Conservation (phyloP, 2,888 invertebrate species). For the Spisula subtruncata region DNA sequence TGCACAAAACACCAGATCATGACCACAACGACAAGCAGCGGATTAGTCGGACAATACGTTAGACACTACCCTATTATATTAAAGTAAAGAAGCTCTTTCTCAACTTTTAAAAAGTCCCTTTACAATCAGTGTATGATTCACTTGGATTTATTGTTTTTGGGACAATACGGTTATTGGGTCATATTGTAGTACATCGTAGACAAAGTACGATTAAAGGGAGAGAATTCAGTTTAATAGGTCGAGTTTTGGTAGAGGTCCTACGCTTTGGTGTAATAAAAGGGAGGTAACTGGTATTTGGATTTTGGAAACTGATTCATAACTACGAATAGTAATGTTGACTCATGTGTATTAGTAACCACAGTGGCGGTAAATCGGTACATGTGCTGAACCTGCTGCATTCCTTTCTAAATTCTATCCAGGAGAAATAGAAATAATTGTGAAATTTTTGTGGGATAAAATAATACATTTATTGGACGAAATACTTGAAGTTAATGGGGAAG, state of each 20-base stretch:
- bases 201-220: too few relatives aligned
- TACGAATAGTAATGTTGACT: conserved; percentile 68
- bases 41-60: background rate
- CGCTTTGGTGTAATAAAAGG: background rate
- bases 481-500: conserved; percentile 40
- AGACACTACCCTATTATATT: too few relatives aligned
- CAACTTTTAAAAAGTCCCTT: too few relatives aligned
- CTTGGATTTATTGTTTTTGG: too few relatives aligned
- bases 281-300: background rate
- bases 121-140: too few relatives aligned
- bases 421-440: background rate
- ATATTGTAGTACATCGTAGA: too few relatives aligned
- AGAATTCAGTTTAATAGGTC: background rate
- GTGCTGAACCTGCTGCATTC: conserved; percentile 7
- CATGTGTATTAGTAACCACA: conserved; percentile 69
- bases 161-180: too few relatives aligned
- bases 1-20: background rate
- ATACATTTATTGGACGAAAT: background rate
- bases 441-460: background rate
- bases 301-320: conserved; percentile 57
- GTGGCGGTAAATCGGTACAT: background rate
- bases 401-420: background rate
- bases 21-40: background rate
- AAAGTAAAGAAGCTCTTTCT: too few relatives aligned
- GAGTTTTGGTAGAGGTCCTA: background rate